Evolutionary conservation across 2,797 vertebrate species (phyloP), one percentile per base, ranked within the genome.

Genomic region (Acanthurus tractus): DNA sequence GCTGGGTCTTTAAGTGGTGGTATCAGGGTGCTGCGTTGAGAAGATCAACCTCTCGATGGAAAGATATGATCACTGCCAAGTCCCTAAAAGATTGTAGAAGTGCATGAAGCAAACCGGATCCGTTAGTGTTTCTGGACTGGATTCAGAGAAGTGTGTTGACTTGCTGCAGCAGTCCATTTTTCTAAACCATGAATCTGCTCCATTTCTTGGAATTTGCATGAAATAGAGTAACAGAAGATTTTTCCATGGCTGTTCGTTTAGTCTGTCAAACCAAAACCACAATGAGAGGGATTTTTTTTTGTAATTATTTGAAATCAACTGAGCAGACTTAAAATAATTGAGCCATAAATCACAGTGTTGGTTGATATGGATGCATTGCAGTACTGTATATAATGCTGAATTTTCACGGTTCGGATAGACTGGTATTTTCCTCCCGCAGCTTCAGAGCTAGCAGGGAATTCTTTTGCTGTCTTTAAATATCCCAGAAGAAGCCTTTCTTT

Each of bases 391-490:
- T 76, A 74, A 84, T 69, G 59, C 54, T 20, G 54, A 84, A 66
- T 75, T 80, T 85, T 78, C 49, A 68, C 38, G 55, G 65, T 76
- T 66, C 8, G 62, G 48, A 72, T 66, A 59, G 8, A 81, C 62
- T 70, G 57, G 57, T 73, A 55, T 88, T 81, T 80, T 80, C 44
- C 40, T 68, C 34, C 78, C 66, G 52, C 55, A 72, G 49, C 50
- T 25, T 53, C 17, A 50, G 45, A 56, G 83, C 87, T 89, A 81
- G 71, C 46, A 34, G 56, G 89, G 76, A 90, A 83, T 94, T 94
- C 91, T 82, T 91, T 94, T 76, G 78, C 80, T 13, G 64, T 88
- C 91, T 93, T 93, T 88, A 94, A 94, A 95, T 95, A 95, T 87
- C 88, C 64, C 25, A 54, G 70, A 82, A 83, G 58, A 48, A 56